Evolutionary conservation across 2,888 invertebrate genomes (phyloP), one percentile per base, ranked within the genome.

Genomic region (Orchesella flavescens): DNA sequence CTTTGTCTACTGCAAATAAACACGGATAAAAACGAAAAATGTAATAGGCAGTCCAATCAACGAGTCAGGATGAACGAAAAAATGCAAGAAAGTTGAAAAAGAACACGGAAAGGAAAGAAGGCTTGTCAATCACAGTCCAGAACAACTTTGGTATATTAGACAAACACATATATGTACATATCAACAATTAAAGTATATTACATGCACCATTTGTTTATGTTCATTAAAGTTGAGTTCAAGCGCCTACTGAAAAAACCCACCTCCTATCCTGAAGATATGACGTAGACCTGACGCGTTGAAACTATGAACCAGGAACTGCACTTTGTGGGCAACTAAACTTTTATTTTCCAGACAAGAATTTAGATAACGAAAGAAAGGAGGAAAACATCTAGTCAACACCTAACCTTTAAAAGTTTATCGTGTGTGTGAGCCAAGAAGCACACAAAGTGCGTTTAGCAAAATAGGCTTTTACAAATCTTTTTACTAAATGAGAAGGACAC

Each of bases 1-100:
- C 4, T 66, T 46, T 66, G 17, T 46, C 44, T 66, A 21, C 53
- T 53, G 23, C 55, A 71, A 71, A 71, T 71, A 71, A 71, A 71
- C 71, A 71, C 3, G 23, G 71, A 71, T 49, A 21, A 68, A 19
- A 43, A 63, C 23, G 17, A 24, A 24, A 63, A 63, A 63, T 24
- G 24, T 24, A 46, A 34, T 34, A 34, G 34, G 7, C 34, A 34
- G 34, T 34, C 34, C 34, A 34, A 34, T 34, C 34, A 34, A 34
- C 34, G 34, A 34, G 34, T 7, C 34, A 34, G 34, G 34, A 34
- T 34, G 34, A 34, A 34, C 34, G 34, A 7, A 34, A 34, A 34
- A 61, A 23, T 19, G 61, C 19, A 61, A 17, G 9, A 59, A 10
- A 12, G 19, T 15, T 17, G n/a, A 46, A 46, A 17, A 66, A 21